Percentiles rank a stretch among this genome's conserved stretches.
These are phyloP conservation scores for Turritopsis rubra DNA, from an alignment of 30 jellyfish, hydroid and myxozoan genomes.

Conservation along the genomic window DNA sequence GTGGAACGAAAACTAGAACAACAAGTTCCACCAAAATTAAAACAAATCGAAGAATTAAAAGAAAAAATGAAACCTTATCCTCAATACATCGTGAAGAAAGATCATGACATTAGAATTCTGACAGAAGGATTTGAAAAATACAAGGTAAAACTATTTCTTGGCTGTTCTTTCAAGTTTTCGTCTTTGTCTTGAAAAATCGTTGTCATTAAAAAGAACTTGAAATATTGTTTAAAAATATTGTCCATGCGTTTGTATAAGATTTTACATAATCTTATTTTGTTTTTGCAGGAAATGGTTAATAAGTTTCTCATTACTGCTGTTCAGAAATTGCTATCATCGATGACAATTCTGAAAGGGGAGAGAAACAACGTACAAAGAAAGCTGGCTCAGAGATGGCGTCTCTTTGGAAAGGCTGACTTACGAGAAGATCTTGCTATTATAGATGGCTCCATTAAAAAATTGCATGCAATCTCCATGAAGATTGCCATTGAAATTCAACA, in stretches of 20 bases:
- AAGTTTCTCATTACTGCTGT: not conserved
- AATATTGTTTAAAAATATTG: not conserved
- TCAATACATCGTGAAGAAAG: not conserved
- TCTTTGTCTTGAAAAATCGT: not conserved
- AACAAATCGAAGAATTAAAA: not conserved
- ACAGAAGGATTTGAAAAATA: not conserved
- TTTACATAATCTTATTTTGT: not conserved
- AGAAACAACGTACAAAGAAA: not conserved
- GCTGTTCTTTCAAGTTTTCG: not conserved
- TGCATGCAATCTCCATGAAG: not conserved
- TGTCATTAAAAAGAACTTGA: not conserved
- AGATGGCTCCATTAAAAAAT: not conserved
- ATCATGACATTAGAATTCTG: not conserved
- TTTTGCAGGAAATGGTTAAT: not conserved
- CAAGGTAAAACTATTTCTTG: not conserved
- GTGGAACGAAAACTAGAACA: not conserved
- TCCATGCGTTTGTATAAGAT: not conserved
- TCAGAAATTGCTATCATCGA: not conserved
- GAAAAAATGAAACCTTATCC: not conserved
- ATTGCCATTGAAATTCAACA: not conserved
- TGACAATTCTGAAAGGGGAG: not conserved
- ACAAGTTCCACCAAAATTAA: not conserved
- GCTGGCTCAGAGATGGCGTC: not conserved
- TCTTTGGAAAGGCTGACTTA: not conserved
- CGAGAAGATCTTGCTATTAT: not conserved